These are phyloP conservation scores for Crax fasciolata DNA, from an alignment of 2,797 vertebrate species.

Conservation along the genomic window DNA sequence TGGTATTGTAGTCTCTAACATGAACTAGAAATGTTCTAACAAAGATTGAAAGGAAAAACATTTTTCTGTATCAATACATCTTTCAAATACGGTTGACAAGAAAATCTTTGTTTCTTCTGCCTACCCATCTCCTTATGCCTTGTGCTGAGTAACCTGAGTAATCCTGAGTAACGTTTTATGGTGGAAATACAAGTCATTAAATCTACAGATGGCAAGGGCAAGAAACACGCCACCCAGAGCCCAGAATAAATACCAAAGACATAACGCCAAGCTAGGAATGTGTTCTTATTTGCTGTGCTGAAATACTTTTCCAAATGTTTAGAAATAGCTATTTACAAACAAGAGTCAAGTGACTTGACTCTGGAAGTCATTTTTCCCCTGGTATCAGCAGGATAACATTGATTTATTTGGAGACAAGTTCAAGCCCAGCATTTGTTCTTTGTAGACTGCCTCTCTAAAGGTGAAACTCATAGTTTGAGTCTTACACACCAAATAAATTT, in stretches of 20 bases:
- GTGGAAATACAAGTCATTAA: conserved; percentile 37
- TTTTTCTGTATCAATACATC: not conserved
- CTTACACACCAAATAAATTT: conserved; percentile 63
- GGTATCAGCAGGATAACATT: conserved; percentile 65
- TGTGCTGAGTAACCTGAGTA: not conserved
- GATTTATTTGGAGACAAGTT: conserved; percentile 74
- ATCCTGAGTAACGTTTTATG: not conserved
- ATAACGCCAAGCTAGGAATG: conserved; percentile 10
- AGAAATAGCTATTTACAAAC: conserved; percentile 67
- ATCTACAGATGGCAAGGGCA: conserved; percentile 35
- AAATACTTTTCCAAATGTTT: conserved; percentile 33
- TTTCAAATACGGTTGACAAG: not conserved
- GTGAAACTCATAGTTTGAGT: conserved; percentile 68
- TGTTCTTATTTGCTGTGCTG: conserved; percentile 31
- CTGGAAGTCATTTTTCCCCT: conserved; percentile 53
- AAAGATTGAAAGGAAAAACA: conserved; percentile 9
- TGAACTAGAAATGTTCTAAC: not conserved
- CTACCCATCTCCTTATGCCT: not conserved
- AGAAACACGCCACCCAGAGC: conserved; percentile 25
- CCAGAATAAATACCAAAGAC: conserved; percentile 45
- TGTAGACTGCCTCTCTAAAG: conserved; percentile 59
- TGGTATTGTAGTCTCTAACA: not conserved
- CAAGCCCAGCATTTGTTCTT: conserved; percentile 68
- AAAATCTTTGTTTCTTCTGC: not conserved
- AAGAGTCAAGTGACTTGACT: conserved; percentile 50